Conservation (phyloP, 1,140 invertebrate species). For the Heliconius hermathena region DNA sequence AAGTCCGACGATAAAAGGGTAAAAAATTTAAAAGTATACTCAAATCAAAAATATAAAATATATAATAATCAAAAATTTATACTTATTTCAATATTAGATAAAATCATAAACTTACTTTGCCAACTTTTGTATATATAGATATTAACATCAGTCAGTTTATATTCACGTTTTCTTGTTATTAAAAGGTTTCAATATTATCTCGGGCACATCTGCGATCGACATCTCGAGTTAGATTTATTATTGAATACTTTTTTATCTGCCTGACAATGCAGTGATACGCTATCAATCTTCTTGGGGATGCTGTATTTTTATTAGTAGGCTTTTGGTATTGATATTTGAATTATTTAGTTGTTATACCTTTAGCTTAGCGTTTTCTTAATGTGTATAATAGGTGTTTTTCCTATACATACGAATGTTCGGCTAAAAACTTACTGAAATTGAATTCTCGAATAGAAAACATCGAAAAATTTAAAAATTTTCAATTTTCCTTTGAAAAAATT, state of each 20-base stretch:
- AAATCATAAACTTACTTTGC: not conserved
- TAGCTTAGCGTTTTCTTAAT: not conserved
- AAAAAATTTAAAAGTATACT: no score
- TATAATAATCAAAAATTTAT: no score
- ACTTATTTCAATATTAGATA: not conserved
- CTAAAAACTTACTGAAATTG: no score
- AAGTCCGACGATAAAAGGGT: no score
- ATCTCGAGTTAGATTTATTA: constrained; percentile 60
- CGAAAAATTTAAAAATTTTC: no score
- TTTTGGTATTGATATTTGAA: constrained; percentile 13
- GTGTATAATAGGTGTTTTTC: not conserved
- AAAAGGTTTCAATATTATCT: constrained; percentile 54
- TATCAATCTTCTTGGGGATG: constrained; percentile 51
- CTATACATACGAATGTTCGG: no score
- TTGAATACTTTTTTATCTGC: constrained; percentile 64
- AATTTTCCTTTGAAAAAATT: no score
- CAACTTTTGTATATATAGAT: not conserved
- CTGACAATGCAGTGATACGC: constrained; percentile 52
- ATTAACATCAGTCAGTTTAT: constrained; percentile 12
- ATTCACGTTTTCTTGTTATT: constrained; percentile 34
- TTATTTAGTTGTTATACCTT: not conserved
- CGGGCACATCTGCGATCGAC: constrained; percentile 67
- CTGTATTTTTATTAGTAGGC: constrained; percentile 23
- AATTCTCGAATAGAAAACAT: no score
- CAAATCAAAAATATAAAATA: no score